Conservation (phyloP, 2,888 invertebrate species). For the Abrostola triplasia region DNA sequence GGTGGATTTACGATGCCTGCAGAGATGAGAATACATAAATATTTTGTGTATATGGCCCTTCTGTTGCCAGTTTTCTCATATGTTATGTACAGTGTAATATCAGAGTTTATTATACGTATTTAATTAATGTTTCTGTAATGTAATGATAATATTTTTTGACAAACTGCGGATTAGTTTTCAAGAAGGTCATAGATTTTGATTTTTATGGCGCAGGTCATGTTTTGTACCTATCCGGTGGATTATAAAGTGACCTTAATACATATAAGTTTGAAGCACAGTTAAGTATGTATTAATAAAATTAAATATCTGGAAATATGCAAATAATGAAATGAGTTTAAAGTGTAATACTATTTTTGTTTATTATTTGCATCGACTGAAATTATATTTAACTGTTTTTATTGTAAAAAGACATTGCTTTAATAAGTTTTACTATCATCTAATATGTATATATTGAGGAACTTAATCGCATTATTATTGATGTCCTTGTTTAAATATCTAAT, state of each 20-base stretch:
- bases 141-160: constrained; percentile 24
- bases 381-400: constrained; percentile 25
- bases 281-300: constrained; percentile 11
- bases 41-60: constrained; percentile 32
- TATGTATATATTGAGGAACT: background rate
- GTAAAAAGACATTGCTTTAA: constrained; percentile 41
- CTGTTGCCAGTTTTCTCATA: constrained; percentile 36
- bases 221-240: constrained; percentile 25
- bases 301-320: constrained; percentile 14
- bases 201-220: constrained; percentile 15
- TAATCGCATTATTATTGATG: background rate
- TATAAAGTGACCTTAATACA: constrained; percentile 20
- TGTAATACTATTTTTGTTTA: constrained; percentile 5
- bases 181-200: constrained; percentile 21
- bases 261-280: background rate
- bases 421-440: constrained; percentile 9
- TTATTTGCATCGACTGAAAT: constrained; percentile 30
- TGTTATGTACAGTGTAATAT: constrained; percentile 36
- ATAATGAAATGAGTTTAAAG: constrained; percentile 12
- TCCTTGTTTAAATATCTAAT: background rate
- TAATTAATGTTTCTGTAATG: constrained; percentile 32
- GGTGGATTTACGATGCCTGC: constrained; percentile 59
- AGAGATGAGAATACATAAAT: constrained; percentile 54
- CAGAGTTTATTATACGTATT: constrained; percentile 20
- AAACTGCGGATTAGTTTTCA: constrained; percentile 20